phyloP scores from a whole-genome alignment of 1,140 invertebrate species.

The Pseudomyrmex cubaensis region DNA sequence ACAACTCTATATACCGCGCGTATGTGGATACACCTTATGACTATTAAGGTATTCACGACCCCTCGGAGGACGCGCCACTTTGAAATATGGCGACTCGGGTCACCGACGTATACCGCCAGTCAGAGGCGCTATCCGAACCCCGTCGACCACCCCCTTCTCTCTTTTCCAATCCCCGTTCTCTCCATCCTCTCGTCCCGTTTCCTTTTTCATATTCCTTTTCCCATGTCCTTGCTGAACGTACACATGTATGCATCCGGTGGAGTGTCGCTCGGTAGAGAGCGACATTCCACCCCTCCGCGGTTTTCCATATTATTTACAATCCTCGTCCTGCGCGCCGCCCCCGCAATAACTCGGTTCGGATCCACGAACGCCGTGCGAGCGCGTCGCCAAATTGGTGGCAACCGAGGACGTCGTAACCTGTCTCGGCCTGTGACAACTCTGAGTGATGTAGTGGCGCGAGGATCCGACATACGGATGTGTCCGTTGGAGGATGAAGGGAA shows the following conservation, averaged over 20 bases:
- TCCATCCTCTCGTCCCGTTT: conserved; percentile 31
- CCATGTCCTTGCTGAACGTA: conserved; percentile 22
- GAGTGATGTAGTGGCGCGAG: conserved; percentile 64
- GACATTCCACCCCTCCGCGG: conserved; percentile 37
- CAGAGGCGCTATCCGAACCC: conserved; percentile 38
- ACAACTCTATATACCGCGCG: conserved; percentile 48
- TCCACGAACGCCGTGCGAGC: conserved; percentile 35
- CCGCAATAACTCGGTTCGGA: conserved; percentile 67
- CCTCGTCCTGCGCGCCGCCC: conserved; percentile 61
- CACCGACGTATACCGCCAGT: conserved; percentile 57
- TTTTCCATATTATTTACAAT: conserved; percentile 79
- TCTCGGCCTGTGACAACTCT: conserved; percentile 58
- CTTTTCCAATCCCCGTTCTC: conserved; percentile 7
- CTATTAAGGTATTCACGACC: conserved; percentile 83
- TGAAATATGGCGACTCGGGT: conserved; percentile 79
- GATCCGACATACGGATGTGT: conserved; percentile 55
- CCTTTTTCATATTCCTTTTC: conserved; percentile 61
- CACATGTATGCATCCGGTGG: background rate
- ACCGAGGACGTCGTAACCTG: conserved; percentile 66
- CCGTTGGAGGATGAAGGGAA: background rate
- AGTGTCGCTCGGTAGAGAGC: background rate
- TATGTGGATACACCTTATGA: conserved; percentile 78
- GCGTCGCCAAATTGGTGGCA: conserved; percentile 74
- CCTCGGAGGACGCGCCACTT: conserved; percentile 79
- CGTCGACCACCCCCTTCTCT: conserved; percentile 22